phyloP scores from a whole-genome alignment of 2,888 invertebrate genomes.

The Pycnomerus fuliginosus region DNA sequence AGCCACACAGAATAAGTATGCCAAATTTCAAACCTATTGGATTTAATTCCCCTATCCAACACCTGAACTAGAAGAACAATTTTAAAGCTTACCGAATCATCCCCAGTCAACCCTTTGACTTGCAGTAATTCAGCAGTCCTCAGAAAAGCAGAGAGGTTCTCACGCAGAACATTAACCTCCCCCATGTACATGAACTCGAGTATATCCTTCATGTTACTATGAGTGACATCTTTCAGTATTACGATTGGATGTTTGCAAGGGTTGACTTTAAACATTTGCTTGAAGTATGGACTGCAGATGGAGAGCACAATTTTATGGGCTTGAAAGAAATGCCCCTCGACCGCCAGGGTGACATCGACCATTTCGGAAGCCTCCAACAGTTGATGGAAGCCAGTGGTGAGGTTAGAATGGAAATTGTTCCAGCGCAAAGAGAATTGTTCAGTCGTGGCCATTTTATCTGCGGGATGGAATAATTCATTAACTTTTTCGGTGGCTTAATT shows the following conservation, averaged over 20 bases:
- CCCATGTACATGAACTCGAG: constrained; percentile 75
- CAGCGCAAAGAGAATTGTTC: constrained; percentile 75
- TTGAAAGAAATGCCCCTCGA: constrained; percentile 73
- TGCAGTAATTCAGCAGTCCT: constrained; percentile 71
- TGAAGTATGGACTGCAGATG: constrained; percentile 78
- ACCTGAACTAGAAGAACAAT: too few species aligned
- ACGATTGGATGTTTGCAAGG: constrained; percentile 74
- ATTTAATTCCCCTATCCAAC: too few species aligned
- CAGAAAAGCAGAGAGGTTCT: constrained; percentile 68
- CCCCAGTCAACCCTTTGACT: constrained; percentile 66
- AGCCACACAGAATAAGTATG: too few species aligned
- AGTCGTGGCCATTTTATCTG: constrained; percentile 52
- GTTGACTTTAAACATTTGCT: constrained; percentile 71
- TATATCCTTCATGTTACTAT: constrained; percentile 67
- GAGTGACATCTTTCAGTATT: constrained; percentile 69
- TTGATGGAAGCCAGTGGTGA: constrained; percentile 71
- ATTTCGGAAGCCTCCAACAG: constrained; percentile 70
- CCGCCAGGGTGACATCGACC: constrained; percentile 76
- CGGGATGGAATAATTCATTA: constrained; percentile 13
- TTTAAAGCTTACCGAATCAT: constrained; percentile 47
- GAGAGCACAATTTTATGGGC: constrained; percentile 78
- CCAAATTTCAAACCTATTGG: too few species aligned
- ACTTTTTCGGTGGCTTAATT: too few species aligned
- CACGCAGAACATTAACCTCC: constrained; percentile 69
- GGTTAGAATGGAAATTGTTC: constrained; percentile 78